Base-by-base conservation (phyloP, 2,888 invertebrate genomes). In the Allolobophora icterica region DNA sequence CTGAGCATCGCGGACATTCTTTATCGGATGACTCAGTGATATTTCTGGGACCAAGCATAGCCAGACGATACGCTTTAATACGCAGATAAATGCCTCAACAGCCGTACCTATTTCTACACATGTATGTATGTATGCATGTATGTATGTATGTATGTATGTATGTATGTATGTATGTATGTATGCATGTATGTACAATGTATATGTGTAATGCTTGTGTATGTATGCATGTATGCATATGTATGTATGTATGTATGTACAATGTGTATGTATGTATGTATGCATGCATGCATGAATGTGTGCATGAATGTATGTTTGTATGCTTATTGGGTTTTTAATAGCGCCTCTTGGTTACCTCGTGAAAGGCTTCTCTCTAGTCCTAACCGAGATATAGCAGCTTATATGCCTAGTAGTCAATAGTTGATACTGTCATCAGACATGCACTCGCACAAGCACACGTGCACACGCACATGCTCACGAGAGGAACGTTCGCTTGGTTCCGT, bases 101-200 rank as follows among this genome's bases (percentile, higher is more conserved):
- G n/a, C n/a, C 71, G 3, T n/a, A 1, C 30, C 0, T 71, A 71
- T 71, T 71, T n/a, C 71, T 71, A 71, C 30, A n/a, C 71, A 71
- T 8, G n/a, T 24, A 35, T 33, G 15, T 4, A 38, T 87, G 87
- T 8, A 87, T 38, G 87, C 2, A 38, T 87, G 38, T 8, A 33
- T 89, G 89, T 89, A 30, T 89, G 89, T 89, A 30, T 89, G 89
- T 34, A 40, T 11, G 34, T 40, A 40, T 30, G 87, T 38, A 87
- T 87, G 38, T 21, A 38, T 87, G 87, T 33, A 87, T 87, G 87
- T 87, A 87, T 35, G 38, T 87, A 38, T 84, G 84, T 21, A 84
- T 84, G 84, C 17, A 34, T 84, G 84, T 84, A 21, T 84, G 34
- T 34, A 84, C n/a, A n/a, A n/a, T n/a, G n/a, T 84, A 11, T 84